These are phyloP conservation scores for Columba guinea DNA, from an alignment of 2,797 vertebrate species.

Conservation along the genomic window DNA sequence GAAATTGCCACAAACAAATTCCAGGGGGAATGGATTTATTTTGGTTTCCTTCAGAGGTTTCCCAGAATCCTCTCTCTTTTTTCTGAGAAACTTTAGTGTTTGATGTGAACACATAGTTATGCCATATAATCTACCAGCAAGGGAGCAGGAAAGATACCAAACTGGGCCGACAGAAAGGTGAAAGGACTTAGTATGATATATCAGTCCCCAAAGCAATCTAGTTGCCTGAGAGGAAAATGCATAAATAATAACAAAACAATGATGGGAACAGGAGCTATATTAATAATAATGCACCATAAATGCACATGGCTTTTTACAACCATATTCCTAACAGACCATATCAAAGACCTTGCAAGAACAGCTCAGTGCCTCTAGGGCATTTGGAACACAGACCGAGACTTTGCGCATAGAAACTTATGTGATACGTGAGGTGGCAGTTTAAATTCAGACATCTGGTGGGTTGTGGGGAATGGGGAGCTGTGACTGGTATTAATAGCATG, in stretches of 20 bases:
- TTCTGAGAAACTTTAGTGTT: conserved; percentile 24
- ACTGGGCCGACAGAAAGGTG: neutral
- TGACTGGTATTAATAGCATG: conserved; percentile 59
- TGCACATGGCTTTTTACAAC: conserved; percentile 30
- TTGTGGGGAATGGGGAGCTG: conserved; percentile 18
- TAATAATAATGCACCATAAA: conserved; percentile 42
- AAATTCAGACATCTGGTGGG: conserved; percentile 65
- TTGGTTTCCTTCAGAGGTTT: conserved; percentile 24
- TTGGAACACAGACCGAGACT: conserved; percentile 37
- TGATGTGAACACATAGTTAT: neutral
- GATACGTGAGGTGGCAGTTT: conserved; percentile 54
- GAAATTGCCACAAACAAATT: conserved; percentile 8
- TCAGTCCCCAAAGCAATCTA: neutral
- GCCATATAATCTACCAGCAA: neutral
- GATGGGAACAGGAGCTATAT: conserved; percentile 33
- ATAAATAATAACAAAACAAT: conserved; percentile 20
- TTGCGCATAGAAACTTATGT: conserved; percentile 21
- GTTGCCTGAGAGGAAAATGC: neutral
- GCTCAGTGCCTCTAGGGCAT: conserved; percentile 10
- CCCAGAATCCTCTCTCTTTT: neutral
- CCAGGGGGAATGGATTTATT: conserved; percentile 22
- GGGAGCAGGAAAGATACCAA: neutral
- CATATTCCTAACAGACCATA: conserved; percentile 42
- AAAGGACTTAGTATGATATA: neutral
- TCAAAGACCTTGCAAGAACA: conserved; percentile 50